Base-by-base conservation (phyloP, 2,113 vertebrate genomes). In the Oreochromis tanganicae region DNA sequence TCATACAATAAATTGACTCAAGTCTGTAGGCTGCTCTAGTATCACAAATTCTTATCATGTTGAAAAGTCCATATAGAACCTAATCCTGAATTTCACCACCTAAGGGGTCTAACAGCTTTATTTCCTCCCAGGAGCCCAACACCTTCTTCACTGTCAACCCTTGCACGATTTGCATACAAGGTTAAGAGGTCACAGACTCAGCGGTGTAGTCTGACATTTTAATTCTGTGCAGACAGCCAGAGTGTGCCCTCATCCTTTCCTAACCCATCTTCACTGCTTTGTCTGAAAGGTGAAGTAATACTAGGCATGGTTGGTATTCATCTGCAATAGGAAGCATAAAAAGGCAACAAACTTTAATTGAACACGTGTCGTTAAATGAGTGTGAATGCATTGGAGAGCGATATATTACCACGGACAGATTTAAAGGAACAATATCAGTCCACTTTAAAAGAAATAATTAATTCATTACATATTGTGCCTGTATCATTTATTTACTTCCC, bases 151-250 rank as follows among this genome's bases (percentile, higher is more conserved):
- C 90, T 89, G 93, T 91, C 91, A 89, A 78, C 83, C 68, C 57
- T 55, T 13, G 9, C 81, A 32, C 21, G 5, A 95, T 95, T 95
- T 94, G 91, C 93, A 95, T 95, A 90, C 2, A 6, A 32, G 86
- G 93, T 92, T 90, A 89, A 87, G 90, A 87, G 94, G 92, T 96
- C 92, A 89, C 63, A 84, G 89, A 95, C 83, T 90, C 88, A 59
- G 88, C 55, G 5, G 88, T 89, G 54, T 19, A 81, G 84, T 85
- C 82, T 95, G 95, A 94, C 94, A 95, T 95, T 94, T 95, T 91
- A 94, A 94, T 95, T 95, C 88, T 78, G 83, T 85, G 81, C 87
- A 90, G 92, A 91, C 91, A 90, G 88, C 81, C 78, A 43, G 82
- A 81, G 68, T 61, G 85, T 82, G 83, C 80, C 87, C 57, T 11